Percentiles rank a stretch among this genome's conserved stretches.
phyloP scores from a whole-genome alignment of 64 coral and sea anemone species.

The Cladopsammia gracilis region DNA sequence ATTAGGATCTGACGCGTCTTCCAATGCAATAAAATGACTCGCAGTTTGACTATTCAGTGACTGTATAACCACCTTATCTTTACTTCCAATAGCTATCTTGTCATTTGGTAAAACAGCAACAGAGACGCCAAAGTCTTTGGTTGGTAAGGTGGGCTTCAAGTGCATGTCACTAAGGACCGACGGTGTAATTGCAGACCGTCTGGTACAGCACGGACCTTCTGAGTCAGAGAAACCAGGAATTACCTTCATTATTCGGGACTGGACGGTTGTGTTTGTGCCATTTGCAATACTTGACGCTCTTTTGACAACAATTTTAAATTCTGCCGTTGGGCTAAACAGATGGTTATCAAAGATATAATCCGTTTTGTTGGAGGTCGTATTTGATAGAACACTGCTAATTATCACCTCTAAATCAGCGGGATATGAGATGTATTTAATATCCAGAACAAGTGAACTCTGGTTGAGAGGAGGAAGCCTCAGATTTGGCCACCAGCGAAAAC shows the following conservation, averaged over 20 bases:
- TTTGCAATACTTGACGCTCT: slow-evolving; percentile 32
- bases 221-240: slow-evolving; percentile 70
- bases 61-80: slow-evolving; percentile 21
- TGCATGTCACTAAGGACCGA: slow-evolving; percentile 29
- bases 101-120: slow-evolving; percentile 22
- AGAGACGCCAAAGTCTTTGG: slow-evolving; percentile 38
- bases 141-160: slow-evolving; percentile 38
- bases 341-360: slow-evolving; percentile 3
- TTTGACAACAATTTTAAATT: slow-evolving; percentile 41
- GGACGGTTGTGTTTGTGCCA: slow-evolving; percentile 46
- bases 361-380: not conserved
- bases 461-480: slow-evolving; percentile 63
- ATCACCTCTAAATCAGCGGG: slow-evolving; percentile 44
- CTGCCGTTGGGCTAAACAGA: slow-evolving; percentile 50
- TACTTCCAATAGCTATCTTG: slow-evolving; percentile 9
- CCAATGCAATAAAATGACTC: not conserved
- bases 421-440: slow-evolving; percentile 72
- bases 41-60: not conserved
- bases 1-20: not conserved
- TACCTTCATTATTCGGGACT: slow-evolving; percentile 58
- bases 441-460: slow-evolving; percentile 39
- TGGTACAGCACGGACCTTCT: slow-evolving; percentile 58
- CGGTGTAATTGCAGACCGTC: not conserved
- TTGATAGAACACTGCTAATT: not conserved
- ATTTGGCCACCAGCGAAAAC: slow-evolving; percentile 72